Base-by-base conservation (phyloP, 2,797 vertebrate species). In the Psittacula echo region DNA sequence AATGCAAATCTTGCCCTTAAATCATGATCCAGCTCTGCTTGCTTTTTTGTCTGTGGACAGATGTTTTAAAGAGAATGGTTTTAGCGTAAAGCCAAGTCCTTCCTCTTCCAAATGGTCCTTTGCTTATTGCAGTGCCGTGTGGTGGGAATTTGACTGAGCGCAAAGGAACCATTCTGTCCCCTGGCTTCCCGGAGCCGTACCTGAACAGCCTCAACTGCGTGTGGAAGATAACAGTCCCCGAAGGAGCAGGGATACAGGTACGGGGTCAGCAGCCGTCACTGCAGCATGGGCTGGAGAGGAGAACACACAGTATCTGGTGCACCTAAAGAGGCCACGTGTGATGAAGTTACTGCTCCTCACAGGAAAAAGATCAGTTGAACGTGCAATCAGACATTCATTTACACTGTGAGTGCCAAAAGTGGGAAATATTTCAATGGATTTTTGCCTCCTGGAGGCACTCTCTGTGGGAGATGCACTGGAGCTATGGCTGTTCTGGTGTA, bases 171-270 rank as follows among this genome's bases (percentile, higher is more conserved):
- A 99, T 99, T 96, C 98, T 99, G 85, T 99, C 99, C 54, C 99
- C 99, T 0, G 99, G 99, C 37, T 99, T 99, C 95, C 99, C 99
- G 0, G 99, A 99, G 96, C 99, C 99, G 1, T 99, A 99, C 97
- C 98, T 99, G 80, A 99, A 99, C 97, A 99, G 99, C 95, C 98
- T 99, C 96, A 99, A 99, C 98, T 99, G 99, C 20, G 99, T 99
- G 60, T 99, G 99, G 99, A 99, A 99, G 97, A 99, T 99, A 95
- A 98, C 98, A 0, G 99, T 99, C 72, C 99, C 99, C 0, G 99
- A 99, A 93, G 99, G 99, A 75, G 99, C 99, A 1, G 99, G 99
- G 95, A 99, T 99, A 79, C 99, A 99, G 99, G 99, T 99, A 98
- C 21, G 4, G 62, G 1, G 60, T 4, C 3, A 3, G 64, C 41